Evolutionary conservation across 2,113 vertebrate species (phyloP).

Genomic region (Ancistrus triradiatus): DNA sequence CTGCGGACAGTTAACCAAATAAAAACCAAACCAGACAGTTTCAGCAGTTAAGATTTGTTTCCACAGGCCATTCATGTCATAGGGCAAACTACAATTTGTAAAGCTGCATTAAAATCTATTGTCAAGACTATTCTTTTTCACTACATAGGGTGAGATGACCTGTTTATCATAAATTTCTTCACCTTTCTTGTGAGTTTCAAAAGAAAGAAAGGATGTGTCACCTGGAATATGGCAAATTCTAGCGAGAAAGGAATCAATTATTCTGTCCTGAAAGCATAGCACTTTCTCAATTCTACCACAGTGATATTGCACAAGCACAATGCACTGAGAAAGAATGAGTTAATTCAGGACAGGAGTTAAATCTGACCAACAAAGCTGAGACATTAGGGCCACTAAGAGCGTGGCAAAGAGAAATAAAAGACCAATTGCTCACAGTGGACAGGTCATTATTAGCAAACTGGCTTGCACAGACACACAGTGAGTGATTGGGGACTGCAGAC

Average conservation of each 20-base stretch:
- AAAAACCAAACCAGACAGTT: no score
- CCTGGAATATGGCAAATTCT: neutral
- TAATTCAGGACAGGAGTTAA: neutral
- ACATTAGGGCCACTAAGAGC: neutral
- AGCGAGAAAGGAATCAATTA: neutral
- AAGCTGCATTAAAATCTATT: constrained; percentile 15
- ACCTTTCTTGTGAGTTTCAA: no score
- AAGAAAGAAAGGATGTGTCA: neutral
- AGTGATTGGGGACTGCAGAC: constrained; percentile 31
- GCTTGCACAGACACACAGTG: constrained; percentile 31
- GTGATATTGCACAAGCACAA: neutral
- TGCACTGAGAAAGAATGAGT: neutral
- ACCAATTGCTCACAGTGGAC: constrained; percentile 36
- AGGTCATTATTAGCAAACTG: constrained; percentile 41
- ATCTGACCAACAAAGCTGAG: neutral
- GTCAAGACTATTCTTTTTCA: no score
- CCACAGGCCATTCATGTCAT: neutral
- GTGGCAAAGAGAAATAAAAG: constrained; percentile 25
- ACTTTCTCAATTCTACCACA: constrained; percentile 12
- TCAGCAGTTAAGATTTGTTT: neutral
- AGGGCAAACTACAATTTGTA: constrained; percentile 1
- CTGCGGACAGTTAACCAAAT: neutral
- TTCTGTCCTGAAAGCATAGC: constrained; percentile 15
- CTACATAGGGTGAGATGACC: no score
- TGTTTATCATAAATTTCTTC: no score